Evolutionary conservation across 2,797 vertebrate species (phyloP).

Genomic region (Triplophysa yarkandensis): DNA sequence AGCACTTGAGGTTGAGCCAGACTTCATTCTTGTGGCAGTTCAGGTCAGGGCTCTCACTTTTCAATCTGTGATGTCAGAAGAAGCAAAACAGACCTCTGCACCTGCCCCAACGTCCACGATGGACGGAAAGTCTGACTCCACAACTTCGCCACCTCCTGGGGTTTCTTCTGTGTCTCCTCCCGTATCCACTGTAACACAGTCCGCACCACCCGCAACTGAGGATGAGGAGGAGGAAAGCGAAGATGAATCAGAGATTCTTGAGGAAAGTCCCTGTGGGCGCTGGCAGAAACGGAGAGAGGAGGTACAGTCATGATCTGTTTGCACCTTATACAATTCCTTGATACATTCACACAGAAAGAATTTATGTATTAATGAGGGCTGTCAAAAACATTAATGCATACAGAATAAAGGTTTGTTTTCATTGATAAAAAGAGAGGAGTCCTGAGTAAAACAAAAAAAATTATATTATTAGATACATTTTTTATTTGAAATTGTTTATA

Average conservation of each 20-base stretch:
- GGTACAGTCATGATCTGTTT: slow-evolving; percentile 70
- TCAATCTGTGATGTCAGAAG: slow-evolving; percentile 84
- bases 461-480: too few relatives aligned
- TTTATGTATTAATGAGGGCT: too few relatives aligned
- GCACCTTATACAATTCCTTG: too few relatives aligned
- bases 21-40: slow-evolving; percentile 13
- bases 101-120: slow-evolving; percentile 76
- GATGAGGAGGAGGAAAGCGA: slow-evolving; percentile 94
- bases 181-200: slow-evolving; percentile 80
- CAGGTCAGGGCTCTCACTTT: slow-evolving; percentile 32
- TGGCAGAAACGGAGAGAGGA: slow-evolving; percentile 98
- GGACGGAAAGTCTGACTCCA: slow-evolving; percentile 81
- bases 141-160: slow-evolving; percentile 66
- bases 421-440: too few relatives aligned
- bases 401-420: too few relatives aligned
- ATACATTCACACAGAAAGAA: too few relatives aligned
- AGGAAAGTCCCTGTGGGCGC: slow-evolving; percentile 95
- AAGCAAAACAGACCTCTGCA: slow-evolving; percentile 80
- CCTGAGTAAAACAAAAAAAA: too few relatives aligned
- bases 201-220: slow-evolving; percentile 75
- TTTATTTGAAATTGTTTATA: too few relatives aligned
- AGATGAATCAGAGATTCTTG: slow-evolving; percentile 96
- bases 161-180: slow-evolving; percentile 88
- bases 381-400: too few relatives aligned
- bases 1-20: slow-evolving; percentile 44